Percentiles rank a stretch among this genome's conserved stretches.
phyloP scores from a whole-genome alignment of 2,888 invertebrate species.

The Oligia fasciuncula region DNA sequence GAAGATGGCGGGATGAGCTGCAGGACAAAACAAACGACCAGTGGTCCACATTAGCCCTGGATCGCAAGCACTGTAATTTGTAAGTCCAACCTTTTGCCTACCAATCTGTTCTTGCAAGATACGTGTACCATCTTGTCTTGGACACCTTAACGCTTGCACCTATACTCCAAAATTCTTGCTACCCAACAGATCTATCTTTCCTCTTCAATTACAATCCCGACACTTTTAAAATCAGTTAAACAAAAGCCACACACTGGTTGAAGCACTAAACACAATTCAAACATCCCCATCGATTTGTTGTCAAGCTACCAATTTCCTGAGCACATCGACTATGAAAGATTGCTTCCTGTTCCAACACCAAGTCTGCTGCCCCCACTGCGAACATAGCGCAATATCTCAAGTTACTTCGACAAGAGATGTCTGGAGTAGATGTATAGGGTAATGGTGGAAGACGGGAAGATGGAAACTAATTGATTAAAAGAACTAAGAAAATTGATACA shows the following conservation, averaged over 20 bases:
- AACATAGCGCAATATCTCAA: conserved; percentile 61
- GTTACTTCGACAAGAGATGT: conserved; percentile 52
- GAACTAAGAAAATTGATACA: not conserved
- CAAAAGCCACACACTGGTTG: not conserved
- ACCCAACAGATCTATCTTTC: not conserved
- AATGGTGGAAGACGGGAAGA: not conserved
- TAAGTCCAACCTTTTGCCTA: not conserved
- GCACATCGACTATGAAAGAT: conserved; percentile 67
- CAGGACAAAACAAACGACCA: not conserved
- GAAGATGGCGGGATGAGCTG: too few relatives aligned
- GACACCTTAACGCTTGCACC: fast-evolving
- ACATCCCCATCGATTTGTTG: conserved; percentile 63
- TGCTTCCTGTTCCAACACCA: conserved; percentile 65
- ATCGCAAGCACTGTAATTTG: not conserved
- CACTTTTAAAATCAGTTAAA: conserved; percentile 27
- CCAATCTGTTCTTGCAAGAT: not conserved
- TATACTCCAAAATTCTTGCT: not conserved
- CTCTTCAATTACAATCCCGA: not conserved
- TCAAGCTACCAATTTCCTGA: conserved; percentile 68
- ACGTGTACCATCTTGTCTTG: not conserved
- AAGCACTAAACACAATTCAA: conserved; percentile 48
- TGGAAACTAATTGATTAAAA: conserved; percentile 1
- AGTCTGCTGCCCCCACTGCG: conserved; percentile 53
- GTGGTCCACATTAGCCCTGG: not conserved
- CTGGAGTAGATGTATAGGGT: conserved; percentile 15